Conservation (phyloP, 2,888 invertebrate species). For the Cantharis lateralis region DNA sequence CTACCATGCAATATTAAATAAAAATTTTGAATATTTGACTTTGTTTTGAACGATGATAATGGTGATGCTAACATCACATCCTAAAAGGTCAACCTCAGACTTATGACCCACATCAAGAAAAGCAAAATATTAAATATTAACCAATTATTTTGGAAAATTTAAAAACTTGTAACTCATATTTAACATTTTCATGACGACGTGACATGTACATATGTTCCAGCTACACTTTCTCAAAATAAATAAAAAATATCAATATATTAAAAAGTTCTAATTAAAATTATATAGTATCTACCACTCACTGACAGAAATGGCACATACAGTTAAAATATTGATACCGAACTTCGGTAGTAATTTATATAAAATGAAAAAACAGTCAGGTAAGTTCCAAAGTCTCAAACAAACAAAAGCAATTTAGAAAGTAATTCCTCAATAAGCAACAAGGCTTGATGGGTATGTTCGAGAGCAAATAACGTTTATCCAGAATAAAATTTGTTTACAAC, state of each 20-base stretch:
- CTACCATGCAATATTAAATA: neutral
- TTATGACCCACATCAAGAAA: slow-evolving; percentile 17
- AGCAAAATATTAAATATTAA: neutral
- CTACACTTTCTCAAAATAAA: neutral
- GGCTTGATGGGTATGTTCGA: neutral
- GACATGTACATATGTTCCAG: neutral
- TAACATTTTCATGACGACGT: neutral
- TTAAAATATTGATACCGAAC: neutral
- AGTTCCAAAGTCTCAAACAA: neutral
- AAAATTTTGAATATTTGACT: neutral
- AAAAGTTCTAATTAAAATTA: neutral
- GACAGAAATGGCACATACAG: neutral
- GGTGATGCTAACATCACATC: neutral
- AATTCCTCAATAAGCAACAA: neutral
- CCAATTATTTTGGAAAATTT: neutral
- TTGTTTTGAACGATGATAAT: neutral
- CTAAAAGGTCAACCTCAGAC: slow-evolving; percentile 24
- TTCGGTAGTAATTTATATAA: neutral
- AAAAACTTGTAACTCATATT: no score
- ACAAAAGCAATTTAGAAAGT: neutral
- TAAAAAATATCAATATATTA: neutral
- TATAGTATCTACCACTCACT: neutral
- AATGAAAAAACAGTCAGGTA: neutral
- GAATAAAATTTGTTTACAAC: neutral
- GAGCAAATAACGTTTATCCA: neutral